A percentile compares a stretch with the other conserved stretches of the same genome.
Evolutionary conservation across 2,797 vertebrate genomes (phyloP).

Genomic region (Tiaroga cobitis): DNA sequence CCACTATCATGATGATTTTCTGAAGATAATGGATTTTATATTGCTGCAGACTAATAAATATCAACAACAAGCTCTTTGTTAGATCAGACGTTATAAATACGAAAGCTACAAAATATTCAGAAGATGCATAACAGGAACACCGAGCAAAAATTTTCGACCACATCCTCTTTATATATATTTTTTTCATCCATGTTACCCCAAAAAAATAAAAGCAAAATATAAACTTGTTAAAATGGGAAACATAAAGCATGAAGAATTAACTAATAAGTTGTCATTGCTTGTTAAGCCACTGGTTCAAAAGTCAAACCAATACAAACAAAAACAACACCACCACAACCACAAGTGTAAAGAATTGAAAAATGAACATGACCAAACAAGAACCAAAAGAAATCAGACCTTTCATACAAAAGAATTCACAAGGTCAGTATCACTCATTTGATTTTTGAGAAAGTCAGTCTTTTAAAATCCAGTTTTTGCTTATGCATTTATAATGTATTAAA

Average conservation of each 20-base stretch:
- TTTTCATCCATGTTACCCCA: not conserved
- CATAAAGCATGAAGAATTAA: not conserved
- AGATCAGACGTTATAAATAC: not conserved
- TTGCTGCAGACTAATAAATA: conserved; percentile 22
- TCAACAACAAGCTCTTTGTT: conserved; percentile 35
- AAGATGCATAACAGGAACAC: conserved; percentile 1
- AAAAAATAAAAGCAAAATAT: not conserved
- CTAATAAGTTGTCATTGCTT: not conserved
- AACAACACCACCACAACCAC: not conserved
- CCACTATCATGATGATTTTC: conserved; percentile 14
- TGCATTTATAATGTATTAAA: not conserved
- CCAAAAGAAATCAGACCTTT: not conserved
- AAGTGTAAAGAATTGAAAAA: not conserved
- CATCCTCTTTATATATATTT: not conserved
- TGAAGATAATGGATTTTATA: conserved; percentile 41
- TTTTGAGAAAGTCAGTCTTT: not conserved
- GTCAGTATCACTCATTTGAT: not conserved
- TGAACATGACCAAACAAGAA: not conserved
- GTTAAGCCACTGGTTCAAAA: not conserved
- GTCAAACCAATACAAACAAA: not conserved
- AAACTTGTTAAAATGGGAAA: not conserved
- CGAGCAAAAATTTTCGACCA: not conserved
- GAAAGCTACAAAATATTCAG: not conserved
- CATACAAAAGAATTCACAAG: not conserved
- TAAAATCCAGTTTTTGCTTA: not conserved